Conservation (phyloP, 2,797 vertebrate genomes). For the Potorous gilbertii region DNA sequence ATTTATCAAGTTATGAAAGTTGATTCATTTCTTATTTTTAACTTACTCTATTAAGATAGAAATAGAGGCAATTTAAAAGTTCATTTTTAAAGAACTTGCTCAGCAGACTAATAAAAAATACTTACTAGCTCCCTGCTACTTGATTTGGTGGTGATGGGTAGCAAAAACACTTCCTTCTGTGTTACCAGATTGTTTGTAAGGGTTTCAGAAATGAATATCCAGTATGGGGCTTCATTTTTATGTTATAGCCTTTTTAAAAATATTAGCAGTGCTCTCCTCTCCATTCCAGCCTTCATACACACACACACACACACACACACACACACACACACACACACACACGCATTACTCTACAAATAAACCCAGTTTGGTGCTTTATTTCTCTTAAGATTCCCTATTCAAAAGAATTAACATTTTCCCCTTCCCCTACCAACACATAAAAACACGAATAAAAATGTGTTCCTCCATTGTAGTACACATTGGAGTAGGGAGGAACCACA, state of each 20-base stretch:
- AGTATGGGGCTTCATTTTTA: conserved; percentile 42
- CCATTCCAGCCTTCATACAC: not conserved
- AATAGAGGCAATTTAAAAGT: conserved; percentile 34
- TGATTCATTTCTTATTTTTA: conserved; percentile 39
- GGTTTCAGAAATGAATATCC: conserved; percentile 42
- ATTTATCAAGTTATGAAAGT: conserved; percentile 13
- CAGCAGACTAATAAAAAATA: conserved; percentile 18
- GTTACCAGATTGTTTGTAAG: conserved; percentile 37
- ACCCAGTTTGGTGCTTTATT: not conserved
- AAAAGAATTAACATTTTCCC: not conserved
- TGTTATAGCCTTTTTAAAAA: conserved; percentile 39
- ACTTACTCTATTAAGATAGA: conserved; percentile 43
- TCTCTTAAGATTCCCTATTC: not conserved
- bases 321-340: too few species aligned
- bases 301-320: not conserved
- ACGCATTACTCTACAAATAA: not conserved
- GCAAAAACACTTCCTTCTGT: conserved; percentile 19
- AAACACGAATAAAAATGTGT: not conserved
- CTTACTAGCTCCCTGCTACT: not conserved
- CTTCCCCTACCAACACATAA: not conserved
- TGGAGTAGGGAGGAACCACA: not conserved
- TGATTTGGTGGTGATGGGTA: not conserved
- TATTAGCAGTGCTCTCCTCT: not conserved
- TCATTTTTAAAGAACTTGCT: conserved; percentile 39
- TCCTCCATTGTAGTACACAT: not conserved